phyloP scores from a whole-genome alignment of 1,140 invertebrate genomes.

The Ladona fulva region DNA sequence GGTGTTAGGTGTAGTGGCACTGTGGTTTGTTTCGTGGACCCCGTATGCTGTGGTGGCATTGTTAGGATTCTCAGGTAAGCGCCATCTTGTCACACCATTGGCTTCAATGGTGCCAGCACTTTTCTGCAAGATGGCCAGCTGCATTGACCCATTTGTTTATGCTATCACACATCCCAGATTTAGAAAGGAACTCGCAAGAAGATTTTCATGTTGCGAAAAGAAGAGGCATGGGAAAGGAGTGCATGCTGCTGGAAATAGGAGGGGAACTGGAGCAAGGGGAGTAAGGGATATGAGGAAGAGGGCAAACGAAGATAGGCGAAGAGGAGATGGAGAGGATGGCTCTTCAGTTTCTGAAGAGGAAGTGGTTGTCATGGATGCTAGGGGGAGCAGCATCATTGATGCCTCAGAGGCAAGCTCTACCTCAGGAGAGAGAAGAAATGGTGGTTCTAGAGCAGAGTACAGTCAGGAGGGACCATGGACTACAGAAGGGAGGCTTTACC shows the following conservation, averaged over 20 bases:
- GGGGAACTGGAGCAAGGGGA: neutral
- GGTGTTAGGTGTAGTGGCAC: conserved; percentile 51
- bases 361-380: neutral
- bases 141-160: conserved; percentile 66
- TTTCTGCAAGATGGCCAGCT: conserved; percentile 63
- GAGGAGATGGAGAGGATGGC: neutral
- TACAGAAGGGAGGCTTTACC: neutral
- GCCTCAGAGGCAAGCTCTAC: neutral
- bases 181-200: conserved; percentile 44
- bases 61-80: conserved; percentile 54
- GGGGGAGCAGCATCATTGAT: neutral
- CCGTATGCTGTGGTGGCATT: conserved; percentile 64
- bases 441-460: neutral
- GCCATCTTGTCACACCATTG: conserved; percentile 51
- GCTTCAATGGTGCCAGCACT: conserved; percentile 64
- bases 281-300: neutral
- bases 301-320: neutral
- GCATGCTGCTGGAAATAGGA: neutral
- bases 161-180: conserved; percentile 61
- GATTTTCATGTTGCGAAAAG: conserved; percentile 24
- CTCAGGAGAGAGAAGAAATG: neutral
- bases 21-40: conserved; percentile 69
- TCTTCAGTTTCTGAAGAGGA: neutral
- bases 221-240: too few relatives aligned
- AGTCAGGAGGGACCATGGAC: neutral